phyloP scores from a whole-genome alignment of 2,113 vertebrate genomes.

The Pelusios castaneus region DNA sequence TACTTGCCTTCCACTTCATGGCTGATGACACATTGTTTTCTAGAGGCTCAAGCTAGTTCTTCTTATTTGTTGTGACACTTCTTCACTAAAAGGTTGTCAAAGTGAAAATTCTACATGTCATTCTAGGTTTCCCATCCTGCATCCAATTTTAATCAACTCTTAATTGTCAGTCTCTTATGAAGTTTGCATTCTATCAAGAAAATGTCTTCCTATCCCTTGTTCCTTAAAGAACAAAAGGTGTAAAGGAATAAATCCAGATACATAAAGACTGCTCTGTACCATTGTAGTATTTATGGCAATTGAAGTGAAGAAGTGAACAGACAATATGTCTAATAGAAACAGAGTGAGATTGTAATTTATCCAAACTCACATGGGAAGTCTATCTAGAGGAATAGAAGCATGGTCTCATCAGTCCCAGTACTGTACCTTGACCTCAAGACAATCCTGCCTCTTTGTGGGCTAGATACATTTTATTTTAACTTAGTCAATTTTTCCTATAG shows the following conservation, averaged over 20 bases:
- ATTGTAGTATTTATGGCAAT: not conserved
- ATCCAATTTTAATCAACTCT: slow-evolving; percentile 46
- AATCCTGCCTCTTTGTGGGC: not conserved
- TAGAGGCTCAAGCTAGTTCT: not conserved
- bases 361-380: rapidly evolving
- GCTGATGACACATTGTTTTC: slow-evolving; percentile 34
- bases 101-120: slow-evolving; percentile 41
- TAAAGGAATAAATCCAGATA: not conserved
- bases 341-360: not conserved
- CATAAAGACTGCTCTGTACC: not conserved
- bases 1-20: slow-evolving; percentile 51
- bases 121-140: slow-evolving; percentile 41
- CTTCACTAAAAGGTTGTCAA: slow-evolving; percentile 60
- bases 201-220: not conserved
- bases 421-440: not conserved
- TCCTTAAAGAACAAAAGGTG: slow-evolving; percentile 1
- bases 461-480: not conserved
- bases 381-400: not conserved
- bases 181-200: not conserved
- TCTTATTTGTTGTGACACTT: slow-evolving; percentile 38
- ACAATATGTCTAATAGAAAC: not conserved
- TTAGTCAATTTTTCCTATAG: not conserved
- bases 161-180: slow-evolving; percentile 16
- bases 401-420: not conserved
- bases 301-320: slow-evolving; percentile 1